Evolutionary conservation across 2,113 vertebrate species (phyloP), one percentile per base, ranked within the genome.

Genomic region (Hemiprocne comata): DNA sequence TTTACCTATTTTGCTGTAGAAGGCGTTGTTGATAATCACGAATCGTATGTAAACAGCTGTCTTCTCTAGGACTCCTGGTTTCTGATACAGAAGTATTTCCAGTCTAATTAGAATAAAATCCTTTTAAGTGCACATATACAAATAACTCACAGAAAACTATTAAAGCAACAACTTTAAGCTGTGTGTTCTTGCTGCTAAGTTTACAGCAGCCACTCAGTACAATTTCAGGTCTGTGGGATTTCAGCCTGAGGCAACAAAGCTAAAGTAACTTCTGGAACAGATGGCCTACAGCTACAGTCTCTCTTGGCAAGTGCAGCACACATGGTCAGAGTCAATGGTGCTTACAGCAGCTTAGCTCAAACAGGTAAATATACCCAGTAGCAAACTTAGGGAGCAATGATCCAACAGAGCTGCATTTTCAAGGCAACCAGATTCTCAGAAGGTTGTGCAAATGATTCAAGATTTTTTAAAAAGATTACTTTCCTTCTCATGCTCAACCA

Each of bases 1-100:
- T 90, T 76, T 76, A 99, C 99, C 98, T 98, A 73, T 98, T 99
- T 76, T 99, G 99, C 50, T 98, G 96, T 31, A 99, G 82, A 71
- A 99, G 98, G 19, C 73, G 96, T 28, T 98, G 98, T 20, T 99
- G 99, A 89, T 99, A 99, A 91, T 97, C 85, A 91, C 5, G 97
- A 55, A 99, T 98, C 65, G 90, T 88, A 84, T 96, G 95, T 58
- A 95, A 95, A 40, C 97, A 98, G 29, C 81, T 89, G 11, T 97
- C 97, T 85, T 98, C 97, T 93, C 65, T 77, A 60, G 96, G 76
- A 65, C 29, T 85, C 31, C 34, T 17, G 44, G 44, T 5, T 66
- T 73, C 57, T 54, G 91, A 42, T 11, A 50, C 17, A 51, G 70
- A 2, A 74, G 44, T n/a, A 84, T 33, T 73, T 36, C 70, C 83